These are phyloP conservation scores for Biston stratarius DNA, from an alignment of 2,888 invertebrate species.

Conservation along the genomic window DNA sequence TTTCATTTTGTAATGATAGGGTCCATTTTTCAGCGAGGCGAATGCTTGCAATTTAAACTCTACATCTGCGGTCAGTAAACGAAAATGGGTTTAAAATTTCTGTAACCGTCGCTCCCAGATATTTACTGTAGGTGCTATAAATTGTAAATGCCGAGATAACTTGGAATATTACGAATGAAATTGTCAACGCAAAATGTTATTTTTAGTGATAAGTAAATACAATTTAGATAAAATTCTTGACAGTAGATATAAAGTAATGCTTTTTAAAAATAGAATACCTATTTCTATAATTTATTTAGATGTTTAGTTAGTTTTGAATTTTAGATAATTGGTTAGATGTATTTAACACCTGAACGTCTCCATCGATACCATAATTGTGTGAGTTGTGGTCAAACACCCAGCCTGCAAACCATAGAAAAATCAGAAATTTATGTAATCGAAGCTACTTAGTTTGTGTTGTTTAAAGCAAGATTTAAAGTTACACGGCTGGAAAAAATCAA, in stretches of 20 bases:
- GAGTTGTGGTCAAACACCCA: no score
- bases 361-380: no score
- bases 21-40: slow-evolving; percentile 1
- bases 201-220: slow-evolving; percentile 4
- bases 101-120: slow-evolving; percentile 26
- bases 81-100: slow-evolving; percentile 33
- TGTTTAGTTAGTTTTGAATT: no score
- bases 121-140: slow-evolving; percentile 21
- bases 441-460: no score
- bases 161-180: slow-evolving; percentile 10
- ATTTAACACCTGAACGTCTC: no score
- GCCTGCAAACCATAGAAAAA: no score
- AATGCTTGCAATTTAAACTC: slow-evolving; percentile 21
- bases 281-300: no score
- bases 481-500: no score
- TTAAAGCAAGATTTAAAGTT: no score
- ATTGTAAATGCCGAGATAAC: slow-evolving; percentile 25
- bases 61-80: slow-evolving; percentile 32
- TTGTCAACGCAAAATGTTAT: not conserved
- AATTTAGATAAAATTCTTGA: not conserved
- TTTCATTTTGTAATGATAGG: not conserved
- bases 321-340: no score
- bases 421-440: no score
- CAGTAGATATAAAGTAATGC: not conserved
- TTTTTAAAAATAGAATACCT: no score